Percentiles rank a stretch among this genome's conserved stretches.
Evolutionary conservation across 2,113 vertebrate genomes (phyloP).

Genomic region (Syrrhaptes paradoxus): DNA sequence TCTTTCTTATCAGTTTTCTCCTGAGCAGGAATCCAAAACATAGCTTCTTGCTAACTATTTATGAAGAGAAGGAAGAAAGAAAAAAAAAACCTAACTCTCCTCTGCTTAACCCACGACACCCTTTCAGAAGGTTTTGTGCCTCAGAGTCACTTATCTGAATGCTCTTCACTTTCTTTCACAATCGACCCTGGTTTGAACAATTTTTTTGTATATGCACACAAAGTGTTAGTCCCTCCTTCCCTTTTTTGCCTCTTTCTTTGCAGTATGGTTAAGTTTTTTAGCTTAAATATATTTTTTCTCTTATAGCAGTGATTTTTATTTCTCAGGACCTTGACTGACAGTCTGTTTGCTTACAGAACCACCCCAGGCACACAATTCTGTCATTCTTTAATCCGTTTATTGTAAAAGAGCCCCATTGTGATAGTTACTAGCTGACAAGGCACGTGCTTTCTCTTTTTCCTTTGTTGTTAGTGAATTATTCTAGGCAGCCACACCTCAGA

Average conservation of each 20-base stretch:
- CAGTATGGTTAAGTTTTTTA: neutral
- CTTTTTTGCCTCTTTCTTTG: neutral
- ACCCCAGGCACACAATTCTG: neutral
- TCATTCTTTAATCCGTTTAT: neutral
- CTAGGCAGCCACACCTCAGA: neutral
- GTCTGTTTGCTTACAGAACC: neutral
- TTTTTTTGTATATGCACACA: neutral
- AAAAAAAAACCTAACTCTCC: too few species aligned
- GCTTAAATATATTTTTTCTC: neutral
- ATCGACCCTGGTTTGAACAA: neutral
- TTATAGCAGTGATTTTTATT: neutral
- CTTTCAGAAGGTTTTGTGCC: neutral
- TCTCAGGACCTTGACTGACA: neutral
- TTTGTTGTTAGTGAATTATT: neutral
- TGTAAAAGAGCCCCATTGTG: neutral
- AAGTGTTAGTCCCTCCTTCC: neutral
- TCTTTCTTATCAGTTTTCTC: too few species aligned
- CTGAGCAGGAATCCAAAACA: too few species aligned
- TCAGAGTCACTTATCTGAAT: neutral
- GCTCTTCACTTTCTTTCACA: neutral
- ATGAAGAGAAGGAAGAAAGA: too few species aligned
- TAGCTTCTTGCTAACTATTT: too few species aligned
- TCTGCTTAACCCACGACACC: too few species aligned
- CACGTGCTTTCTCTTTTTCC: neutral
- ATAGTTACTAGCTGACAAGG: conserved; percentile 19